Evolutionary conservation across 2,888 invertebrate genomes (phyloP).

Genomic region (Chrysopilus asiliformis): DNA sequence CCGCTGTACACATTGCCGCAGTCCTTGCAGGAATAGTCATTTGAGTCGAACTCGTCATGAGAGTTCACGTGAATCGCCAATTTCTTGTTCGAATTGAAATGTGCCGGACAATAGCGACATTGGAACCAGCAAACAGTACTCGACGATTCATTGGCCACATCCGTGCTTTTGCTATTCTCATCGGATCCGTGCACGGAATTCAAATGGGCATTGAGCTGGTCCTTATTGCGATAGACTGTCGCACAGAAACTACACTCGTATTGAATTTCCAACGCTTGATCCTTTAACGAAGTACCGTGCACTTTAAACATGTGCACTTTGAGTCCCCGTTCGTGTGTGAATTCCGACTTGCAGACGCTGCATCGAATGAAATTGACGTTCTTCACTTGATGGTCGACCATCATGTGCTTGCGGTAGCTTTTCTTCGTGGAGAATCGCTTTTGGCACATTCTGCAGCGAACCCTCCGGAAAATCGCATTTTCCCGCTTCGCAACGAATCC

Average conservation of each 20-base stretch:
- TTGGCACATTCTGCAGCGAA: conserved; percentile 35
- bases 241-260: conserved; percentile 35
- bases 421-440: conserved; percentile 35
- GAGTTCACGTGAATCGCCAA: conserved; percentile 36
- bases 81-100: conserved; percentile 36
- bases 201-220: conserved; percentile 30
- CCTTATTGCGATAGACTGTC: conserved; percentile 30
- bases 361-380: conserved; percentile 35
- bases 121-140: conserved; percentile 31
- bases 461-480: conserved; percentile 29
- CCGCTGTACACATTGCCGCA: conserved; percentile 36
- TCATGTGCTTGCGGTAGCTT: conserved; percentile 35
- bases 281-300: conserved; percentile 29
- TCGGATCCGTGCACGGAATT: conserved; percentile 26
- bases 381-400: conserved; percentile 33
- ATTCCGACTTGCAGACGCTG: conserved; percentile 34
- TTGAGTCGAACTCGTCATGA: conserved; percentile 34
- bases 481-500: background rate
- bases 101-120: conserved; percentile 36
- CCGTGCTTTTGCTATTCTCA: conserved; percentile 2
- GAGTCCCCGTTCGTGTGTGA: conserved; percentile 35
- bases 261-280: conserved; percentile 28
- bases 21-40: conserved; percentile 36
- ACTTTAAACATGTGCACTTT: conserved; percentile 36
- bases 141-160: conserved; percentile 2